Evolutionary conservation across 2,888 invertebrate species (phyloP).

Genomic region (Ornithoptera priamus): DNA sequence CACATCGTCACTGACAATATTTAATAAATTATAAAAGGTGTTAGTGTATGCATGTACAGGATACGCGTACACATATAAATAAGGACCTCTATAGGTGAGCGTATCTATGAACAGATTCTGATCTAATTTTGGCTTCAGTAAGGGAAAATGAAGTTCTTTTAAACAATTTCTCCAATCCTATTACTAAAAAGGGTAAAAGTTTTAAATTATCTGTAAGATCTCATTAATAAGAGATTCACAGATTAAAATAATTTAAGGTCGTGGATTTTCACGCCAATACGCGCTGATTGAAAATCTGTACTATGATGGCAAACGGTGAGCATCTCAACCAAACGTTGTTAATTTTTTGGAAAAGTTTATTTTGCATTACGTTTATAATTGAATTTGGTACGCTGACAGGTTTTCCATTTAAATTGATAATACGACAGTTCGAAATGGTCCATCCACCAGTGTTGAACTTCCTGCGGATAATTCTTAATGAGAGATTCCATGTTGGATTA

Average conservation of each 20-base stretch:
- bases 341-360: too few species aligned
- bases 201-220: too few species aligned
- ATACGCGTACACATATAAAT: background rate
- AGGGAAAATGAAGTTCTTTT: background rate
- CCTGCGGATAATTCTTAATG: slow-evolving; percentile 8
- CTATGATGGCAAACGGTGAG: too few species aligned
- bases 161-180: too few species aligned
- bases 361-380: background rate
- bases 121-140: background rate
- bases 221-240: too few species aligned
- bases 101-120: background rate
- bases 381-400: background rate
- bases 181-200: too few species aligned
- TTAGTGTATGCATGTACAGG: too few species aligned
- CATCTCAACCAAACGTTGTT: too few species aligned
- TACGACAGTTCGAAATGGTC: background rate
- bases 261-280: too few species aligned
- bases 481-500: slow-evolving; percentile 3
- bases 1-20: background rate
- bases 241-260: too few species aligned
- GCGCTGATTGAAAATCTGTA: too few species aligned
- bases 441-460: background rate
- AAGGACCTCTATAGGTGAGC: background rate
- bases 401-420: slow-evolving; percentile 6
- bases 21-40: too few species aligned